Conservation (phyloP, 1,140 invertebrate genomes). For the Hyphantria cunea region DNA sequence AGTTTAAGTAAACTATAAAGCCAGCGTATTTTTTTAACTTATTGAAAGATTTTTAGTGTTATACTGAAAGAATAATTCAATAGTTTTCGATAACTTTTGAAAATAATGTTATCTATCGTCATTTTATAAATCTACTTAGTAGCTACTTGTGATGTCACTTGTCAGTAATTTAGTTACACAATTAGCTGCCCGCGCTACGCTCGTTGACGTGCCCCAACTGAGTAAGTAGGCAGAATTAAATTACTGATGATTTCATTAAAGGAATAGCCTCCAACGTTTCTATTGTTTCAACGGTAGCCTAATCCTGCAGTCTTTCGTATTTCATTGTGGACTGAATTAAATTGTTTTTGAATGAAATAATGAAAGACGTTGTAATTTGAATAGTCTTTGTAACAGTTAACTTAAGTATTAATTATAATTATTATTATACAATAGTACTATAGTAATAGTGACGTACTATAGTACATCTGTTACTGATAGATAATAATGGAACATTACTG, state of each 20-base stretch:
- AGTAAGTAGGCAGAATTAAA: slow-evolving; percentile 50
- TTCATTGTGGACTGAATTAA: slow-evolving; percentile 13
- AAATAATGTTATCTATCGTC: slow-evolving; percentile 12
- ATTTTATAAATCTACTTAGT: neutral
- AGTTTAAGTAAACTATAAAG: no score
- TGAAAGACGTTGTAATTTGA: no score
- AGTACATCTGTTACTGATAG: no score
- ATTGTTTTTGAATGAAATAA: slow-evolving; percentile 5
- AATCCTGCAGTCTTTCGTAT: slow-evolving; percentile 8
- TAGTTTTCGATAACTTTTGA: neutral
- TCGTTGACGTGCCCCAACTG: slow-evolving; percentile 30
- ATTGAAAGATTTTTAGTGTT: no score
- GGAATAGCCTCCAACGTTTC: slow-evolving; percentile 6
- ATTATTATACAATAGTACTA: no score
- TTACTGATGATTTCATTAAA: slow-evolving; percentile 43
- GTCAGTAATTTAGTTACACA: slow-evolving; percentile 7
- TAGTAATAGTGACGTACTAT: no score
- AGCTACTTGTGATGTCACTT: neutral
- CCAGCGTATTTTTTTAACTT: no score
- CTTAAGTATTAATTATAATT: no score
- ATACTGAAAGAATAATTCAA: no score
- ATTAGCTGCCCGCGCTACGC: slow-evolving; percentile 1
- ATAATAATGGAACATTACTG: no score
- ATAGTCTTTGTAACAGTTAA: no score
- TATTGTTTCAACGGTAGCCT: neutral